phyloP scores from a whole-genome alignment of 2,797 vertebrate genomes.

The Meda fulgida region DNA sequence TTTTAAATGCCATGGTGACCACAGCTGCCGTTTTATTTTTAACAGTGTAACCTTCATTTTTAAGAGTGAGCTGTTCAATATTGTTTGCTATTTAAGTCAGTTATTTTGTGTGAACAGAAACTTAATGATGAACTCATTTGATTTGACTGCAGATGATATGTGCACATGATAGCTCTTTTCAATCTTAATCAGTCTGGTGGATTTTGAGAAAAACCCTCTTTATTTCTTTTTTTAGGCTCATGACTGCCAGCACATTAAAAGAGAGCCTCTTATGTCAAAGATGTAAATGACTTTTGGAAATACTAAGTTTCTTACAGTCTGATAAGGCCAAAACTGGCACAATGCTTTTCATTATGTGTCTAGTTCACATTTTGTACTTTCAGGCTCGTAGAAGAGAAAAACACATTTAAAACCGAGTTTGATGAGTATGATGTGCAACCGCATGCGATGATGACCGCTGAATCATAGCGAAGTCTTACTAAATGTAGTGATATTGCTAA shows the following conservation, averaged over 20 bases:
- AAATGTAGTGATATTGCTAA: neutral
- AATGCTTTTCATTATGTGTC: constrained; percentile 46
- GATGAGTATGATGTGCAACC: neutral
- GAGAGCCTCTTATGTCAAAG: constrained; percentile 46
- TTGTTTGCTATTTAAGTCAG: neutral
- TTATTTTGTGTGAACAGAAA: neutral
- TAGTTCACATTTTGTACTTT: constrained; percentile 14
- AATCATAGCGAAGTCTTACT: constrained; percentile 6
- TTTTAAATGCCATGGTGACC: too few relatives aligned
- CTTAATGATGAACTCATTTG: neutral
- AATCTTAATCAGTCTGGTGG: neutral
- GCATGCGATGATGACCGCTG: neutral
- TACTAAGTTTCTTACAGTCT: constrained; percentile 1
- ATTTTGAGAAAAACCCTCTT: constrained; percentile 45
- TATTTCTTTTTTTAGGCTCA: constrained; percentile 41
- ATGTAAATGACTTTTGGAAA: constrained; percentile 55
- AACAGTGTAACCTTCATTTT: too few relatives aligned
- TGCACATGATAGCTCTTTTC: constrained; percentile 19
- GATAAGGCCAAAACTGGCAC: constrained; percentile 42
- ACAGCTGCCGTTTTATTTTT: too few relatives aligned
- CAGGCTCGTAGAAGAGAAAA: neutral
- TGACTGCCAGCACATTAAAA: constrained; percentile 36
- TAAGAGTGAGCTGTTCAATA: too few relatives aligned
- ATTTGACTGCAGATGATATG: neutral
- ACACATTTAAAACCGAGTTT: neutral